Conservation (phyloP, 2,888 invertebrate species). For the Drosophila lutescens region DNA sequence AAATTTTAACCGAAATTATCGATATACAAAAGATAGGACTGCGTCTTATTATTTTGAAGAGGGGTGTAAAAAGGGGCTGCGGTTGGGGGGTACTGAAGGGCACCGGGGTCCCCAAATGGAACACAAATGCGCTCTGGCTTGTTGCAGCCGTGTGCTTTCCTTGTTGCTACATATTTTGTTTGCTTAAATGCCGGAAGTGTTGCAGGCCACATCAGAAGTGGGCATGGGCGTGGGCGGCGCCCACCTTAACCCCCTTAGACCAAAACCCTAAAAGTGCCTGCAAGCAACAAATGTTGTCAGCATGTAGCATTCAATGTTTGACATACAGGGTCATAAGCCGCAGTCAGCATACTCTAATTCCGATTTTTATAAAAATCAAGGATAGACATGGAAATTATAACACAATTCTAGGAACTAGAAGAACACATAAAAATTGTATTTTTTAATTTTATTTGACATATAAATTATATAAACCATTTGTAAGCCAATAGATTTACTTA, state of each 20-base stretch:
- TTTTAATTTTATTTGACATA: no score
- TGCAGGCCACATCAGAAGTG: slow-evolving; percentile 53
- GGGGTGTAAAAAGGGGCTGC: slow-evolving; percentile 1
- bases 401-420: no score
- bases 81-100: slow-evolving; percentile 34
- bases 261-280: slow-evolving; percentile 26
- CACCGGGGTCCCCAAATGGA: slow-evolving; percentile 36
- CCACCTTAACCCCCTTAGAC: slow-evolving; percentile 17
- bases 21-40: neutral
- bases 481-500: no score
- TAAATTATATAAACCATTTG: no score
- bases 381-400: no score
- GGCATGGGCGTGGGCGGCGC: neutral
- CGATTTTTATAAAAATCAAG: no score
- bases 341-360: neutral
- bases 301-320: slow-evolving; percentile 48
- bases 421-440: no score
- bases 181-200: slow-evolving; percentile 79
- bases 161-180: slow-evolving; percentile 72
- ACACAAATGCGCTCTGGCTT: slow-evolving; percentile 50
- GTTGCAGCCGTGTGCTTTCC: slow-evolving; percentile 54
- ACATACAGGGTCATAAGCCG: slow-evolving; percentile 1
- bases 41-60: neutral
- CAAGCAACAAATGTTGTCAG: slow-evolving; percentile 64
- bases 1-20: no score